Conservation (phyloP, 2,888 invertebrate genomes). For the Diachrysia chrysitis region DNA sequence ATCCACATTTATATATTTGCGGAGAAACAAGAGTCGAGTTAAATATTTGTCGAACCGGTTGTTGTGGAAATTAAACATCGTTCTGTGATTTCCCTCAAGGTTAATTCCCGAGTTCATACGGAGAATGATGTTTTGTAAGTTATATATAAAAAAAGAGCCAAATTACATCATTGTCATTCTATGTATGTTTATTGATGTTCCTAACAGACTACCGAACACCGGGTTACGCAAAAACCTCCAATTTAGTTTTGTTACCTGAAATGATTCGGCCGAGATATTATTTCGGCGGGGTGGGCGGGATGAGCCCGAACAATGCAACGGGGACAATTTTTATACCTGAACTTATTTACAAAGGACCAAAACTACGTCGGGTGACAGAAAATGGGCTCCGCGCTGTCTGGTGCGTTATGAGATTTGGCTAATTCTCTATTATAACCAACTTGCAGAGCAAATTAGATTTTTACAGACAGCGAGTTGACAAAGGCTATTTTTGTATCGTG, state of each 20-base stretch:
- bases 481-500: conserved; percentile 70
- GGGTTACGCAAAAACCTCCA: conserved; percentile 82
- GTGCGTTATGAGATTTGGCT: conserved; percentile 68
- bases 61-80: conserved; percentile 61
- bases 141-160: conserved; percentile 69
- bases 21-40: conserved; percentile 63
- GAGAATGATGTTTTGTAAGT: conserved; percentile 15
- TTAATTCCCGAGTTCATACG: conserved; percentile 20
- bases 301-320: conserved; percentile 73
- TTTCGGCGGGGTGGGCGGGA: conserved; percentile 83
- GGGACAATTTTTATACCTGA: conserved; percentile 85
- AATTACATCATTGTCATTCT: conserved; percentile 76
- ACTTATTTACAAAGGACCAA: conserved; percentile 81
- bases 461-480: conserved; percentile 65
- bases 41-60: conserved; percentile 60
- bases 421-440: conserved; percentile 68
- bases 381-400: conserved; percentile 82
- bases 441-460: conserved; percentile 74
- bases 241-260: conserved; percentile 83
- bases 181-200: conserved; percentile 75
- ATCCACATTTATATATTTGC: conserved; percentile 63
- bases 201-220: conserved; percentile 75
- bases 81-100: conserved; percentile 39
- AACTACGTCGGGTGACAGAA: conserved; percentile 56
- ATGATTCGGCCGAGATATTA: conserved; percentile 73